Evolutionary conservation across 2,797 vertebrate species (phyloP).

Genomic region (Phalloptychus januarius): DNA sequence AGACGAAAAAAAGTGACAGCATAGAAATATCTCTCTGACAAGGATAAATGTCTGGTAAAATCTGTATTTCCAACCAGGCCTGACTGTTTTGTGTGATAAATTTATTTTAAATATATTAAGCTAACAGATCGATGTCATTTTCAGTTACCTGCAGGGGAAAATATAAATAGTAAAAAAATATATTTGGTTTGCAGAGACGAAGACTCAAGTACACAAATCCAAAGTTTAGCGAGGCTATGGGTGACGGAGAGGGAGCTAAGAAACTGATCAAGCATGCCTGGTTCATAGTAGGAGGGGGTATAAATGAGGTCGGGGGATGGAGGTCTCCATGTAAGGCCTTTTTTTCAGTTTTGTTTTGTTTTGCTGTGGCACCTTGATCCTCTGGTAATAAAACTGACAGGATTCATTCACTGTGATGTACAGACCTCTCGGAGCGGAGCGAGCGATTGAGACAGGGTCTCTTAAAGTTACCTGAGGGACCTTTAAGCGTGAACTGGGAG

Average conservation of each 20-base stretch:
- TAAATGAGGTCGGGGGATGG: conserved; percentile 62
- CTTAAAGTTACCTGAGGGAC: conserved; percentile 80
- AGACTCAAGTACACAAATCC: conserved; percentile 46
- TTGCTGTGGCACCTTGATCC: conserved; percentile 66
- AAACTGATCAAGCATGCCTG: conserved; percentile 74
- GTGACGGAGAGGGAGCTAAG: conserved; percentile 65
- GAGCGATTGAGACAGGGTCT: conserved; percentile 69
- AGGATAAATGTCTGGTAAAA: conserved; percentile 44
- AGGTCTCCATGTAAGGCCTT: conserved; percentile 50
- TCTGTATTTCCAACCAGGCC: conserved; percentile 28
- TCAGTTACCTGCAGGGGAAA: neutral
- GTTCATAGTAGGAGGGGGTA: conserved; percentile 39
- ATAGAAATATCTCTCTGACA: conserved; percentile 38
- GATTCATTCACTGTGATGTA: conserved; percentile 81
- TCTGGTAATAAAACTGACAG: conserved; percentile 82
- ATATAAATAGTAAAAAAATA: conserved; percentile 11
- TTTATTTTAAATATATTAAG: conserved; percentile 42
- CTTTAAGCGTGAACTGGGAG: conserved; percentile 56
- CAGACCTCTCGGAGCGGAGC: conserved; percentile 77
- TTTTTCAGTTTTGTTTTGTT: conserved; percentile 66
- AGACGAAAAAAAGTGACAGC: conserved; percentile 27
- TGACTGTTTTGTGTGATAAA: conserved; percentile 45
- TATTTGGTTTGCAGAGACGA: conserved; percentile 21
- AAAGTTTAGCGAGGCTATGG: conserved; percentile 58
- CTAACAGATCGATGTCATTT: conserved; percentile 2